Evolutionary conservation across 1,140 invertebrate genomes (phyloP).

Genomic region (Cyclina sinensis): DNA sequence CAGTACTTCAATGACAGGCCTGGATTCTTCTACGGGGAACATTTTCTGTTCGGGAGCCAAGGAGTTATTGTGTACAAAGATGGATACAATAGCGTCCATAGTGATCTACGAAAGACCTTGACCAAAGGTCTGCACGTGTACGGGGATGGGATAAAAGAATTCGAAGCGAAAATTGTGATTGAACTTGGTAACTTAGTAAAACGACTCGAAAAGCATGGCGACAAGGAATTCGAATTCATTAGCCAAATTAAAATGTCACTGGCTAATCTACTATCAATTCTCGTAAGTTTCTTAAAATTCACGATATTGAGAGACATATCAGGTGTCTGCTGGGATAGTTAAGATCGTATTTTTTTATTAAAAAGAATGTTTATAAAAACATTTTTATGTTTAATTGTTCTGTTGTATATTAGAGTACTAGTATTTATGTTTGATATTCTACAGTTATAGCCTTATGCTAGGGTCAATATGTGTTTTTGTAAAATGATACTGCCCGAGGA

Average conservation of each 20-base stretch:
- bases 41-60: background rate
- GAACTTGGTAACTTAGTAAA: slow-evolving; percentile 2
- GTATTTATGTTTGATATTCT: too few species aligned
- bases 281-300: slow-evolving; percentile 23
- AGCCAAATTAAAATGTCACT: slow-evolving; percentile 4
- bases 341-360: background rate
- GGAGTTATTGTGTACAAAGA: background rate
- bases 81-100: background rate
- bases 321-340: background rate
- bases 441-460: too few species aligned
- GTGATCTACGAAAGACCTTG: slow-evolving; percentile 2
- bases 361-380: background rate
- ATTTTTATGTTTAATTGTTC: too few species aligned
- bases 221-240: slow-evolving; percentile 36
- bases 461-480: too few species aligned
- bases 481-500: too few species aligned
- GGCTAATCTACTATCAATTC: slow-evolving; percentile 21
- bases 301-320: background rate
- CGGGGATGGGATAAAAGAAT: slow-evolving; percentile 33
- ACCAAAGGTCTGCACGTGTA: slow-evolving; percentile 27
- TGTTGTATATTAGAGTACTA: background rate
- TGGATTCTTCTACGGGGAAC: background rate
- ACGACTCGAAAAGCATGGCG: background rate
- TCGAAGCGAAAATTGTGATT: background rate
- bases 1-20: background rate